Percentiles rank a stretch among this genome's conserved stretches.
Conservation (phyloP, 2,113 vertebrate genomes). For the Platichthys stellatus region DNA sequence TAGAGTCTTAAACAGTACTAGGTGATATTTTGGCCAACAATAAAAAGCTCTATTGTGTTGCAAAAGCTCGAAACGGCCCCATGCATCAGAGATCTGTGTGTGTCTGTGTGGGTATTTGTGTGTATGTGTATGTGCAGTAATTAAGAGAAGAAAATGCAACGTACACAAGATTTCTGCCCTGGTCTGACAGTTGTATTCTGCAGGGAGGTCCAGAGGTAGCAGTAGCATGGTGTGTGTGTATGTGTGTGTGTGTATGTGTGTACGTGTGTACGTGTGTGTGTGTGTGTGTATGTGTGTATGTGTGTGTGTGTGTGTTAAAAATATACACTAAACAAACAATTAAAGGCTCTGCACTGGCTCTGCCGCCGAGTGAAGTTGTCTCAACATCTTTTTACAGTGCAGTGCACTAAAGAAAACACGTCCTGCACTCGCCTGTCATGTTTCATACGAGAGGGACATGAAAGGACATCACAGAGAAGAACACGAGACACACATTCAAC, state of each 20-base stretch:
- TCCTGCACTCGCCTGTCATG: too few species aligned
- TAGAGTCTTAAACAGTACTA: not conserved
- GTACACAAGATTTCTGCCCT: constrained; percentile 40
- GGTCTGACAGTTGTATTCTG: constrained; percentile 52
- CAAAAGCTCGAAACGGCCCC: not conserved
- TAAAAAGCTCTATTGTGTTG: not conserved
- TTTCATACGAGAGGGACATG: too few species aligned
- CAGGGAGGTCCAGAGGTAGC: constrained; percentile 46
- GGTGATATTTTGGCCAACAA: not conserved
- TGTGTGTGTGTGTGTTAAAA: constrained; percentile 13
- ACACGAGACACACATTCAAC: too few species aligned
- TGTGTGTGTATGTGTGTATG: constrained; percentile 13
- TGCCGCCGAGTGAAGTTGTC: not conserved
- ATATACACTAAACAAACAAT: constrained; percentile 30
- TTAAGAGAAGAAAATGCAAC: constrained; percentile 63
- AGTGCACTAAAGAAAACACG: not conserved
- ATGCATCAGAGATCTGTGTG: not conserved
- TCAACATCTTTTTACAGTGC: constrained; percentile 8
- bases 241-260: constrained; percentile 16
- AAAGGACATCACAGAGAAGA: too few species aligned
- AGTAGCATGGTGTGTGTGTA: not conserved
- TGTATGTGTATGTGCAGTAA: constrained; percentile 32
- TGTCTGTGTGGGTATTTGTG: constrained; percentile 17
- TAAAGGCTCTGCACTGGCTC: constrained; percentile 14
- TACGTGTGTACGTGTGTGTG: constrained; percentile 18